phyloP scores from a whole-genome alignment of 2,888 invertebrate genomes.

The Lathronympha strigana region DNA sequence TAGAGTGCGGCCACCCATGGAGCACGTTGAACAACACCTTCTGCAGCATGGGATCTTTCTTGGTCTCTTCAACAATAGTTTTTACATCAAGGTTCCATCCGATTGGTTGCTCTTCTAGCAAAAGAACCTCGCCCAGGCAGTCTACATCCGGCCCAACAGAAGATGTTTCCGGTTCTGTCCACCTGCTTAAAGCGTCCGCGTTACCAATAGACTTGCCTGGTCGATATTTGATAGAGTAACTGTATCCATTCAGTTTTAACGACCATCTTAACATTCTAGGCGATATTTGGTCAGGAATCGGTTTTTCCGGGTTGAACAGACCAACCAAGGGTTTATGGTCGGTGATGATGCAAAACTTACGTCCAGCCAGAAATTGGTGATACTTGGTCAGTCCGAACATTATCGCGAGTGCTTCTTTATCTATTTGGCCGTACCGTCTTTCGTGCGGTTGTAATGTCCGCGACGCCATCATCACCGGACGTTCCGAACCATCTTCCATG shows the following conservation, averaged over 20 bases:
- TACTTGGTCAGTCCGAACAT: conserved; percentile 44
- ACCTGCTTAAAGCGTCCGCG: conserved; percentile 44
- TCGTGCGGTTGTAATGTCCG: conserved; percentile 43
- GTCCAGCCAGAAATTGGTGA: conserved; percentile 42
- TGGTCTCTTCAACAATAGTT: not conserved
- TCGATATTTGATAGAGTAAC: conserved; percentile 45
- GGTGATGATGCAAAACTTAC: conserved; percentile 41
- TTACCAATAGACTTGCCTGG: conserved; percentile 46
- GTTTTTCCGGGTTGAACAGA: conserved; percentile 42
- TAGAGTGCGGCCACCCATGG: not conserved
- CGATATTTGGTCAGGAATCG: conserved; percentile 45
- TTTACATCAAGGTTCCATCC: conserved; percentile 4
- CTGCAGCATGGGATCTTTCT: not conserved
- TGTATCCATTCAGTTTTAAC: conserved; percentile 44
- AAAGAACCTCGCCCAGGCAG: conserved; percentile 1
- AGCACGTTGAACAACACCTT: conserved; percentile 4
- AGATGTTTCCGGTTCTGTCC: conserved; percentile 5
- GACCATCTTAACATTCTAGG: conserved; percentile 46
- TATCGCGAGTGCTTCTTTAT: conserved; percentile 45
- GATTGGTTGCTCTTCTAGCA: conserved; percentile 1
- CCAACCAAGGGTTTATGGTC: conserved; percentile 45
- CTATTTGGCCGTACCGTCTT: conserved; percentile 41
- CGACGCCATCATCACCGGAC: conserved; percentile 42
- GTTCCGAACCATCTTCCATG: conserved; percentile 41
- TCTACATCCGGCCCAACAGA: not conserved